Percentiles rank a stretch among this genome's conserved stretches.
phyloP scores from a whole-genome alignment of 2,113 vertebrate genomes.

The Aptenodytes patagonicus region DNA sequence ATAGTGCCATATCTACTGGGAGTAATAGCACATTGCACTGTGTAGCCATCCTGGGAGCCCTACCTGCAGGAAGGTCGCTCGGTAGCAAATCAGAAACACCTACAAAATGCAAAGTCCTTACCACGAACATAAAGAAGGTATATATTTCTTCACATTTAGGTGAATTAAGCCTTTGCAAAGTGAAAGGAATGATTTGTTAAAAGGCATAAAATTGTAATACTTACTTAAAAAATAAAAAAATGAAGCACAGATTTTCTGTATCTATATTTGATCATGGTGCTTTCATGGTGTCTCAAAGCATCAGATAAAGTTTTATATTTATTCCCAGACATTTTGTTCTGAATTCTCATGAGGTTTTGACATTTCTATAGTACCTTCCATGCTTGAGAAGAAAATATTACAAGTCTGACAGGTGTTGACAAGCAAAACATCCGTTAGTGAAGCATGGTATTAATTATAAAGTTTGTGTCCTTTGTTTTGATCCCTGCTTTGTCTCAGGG shows the following conservation, averaged over 20 bases:
- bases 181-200: not conserved
- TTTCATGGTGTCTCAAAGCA: slow-evolving; percentile 4
- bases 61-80: slow-evolving; percentile 42
- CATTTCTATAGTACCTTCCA: slow-evolving; percentile 61
- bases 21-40: not conserved
- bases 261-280: not conserved
- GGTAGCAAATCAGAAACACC: not conserved
- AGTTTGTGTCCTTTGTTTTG: slow-evolving; percentile 43
- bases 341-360: slow-evolving; percentile 39
- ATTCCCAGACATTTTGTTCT: slow-evolving; percentile 51
- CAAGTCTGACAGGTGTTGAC: slow-evolving; percentile 63
- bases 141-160: not conserved
- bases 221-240: not conserved
- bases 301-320: slow-evolving; percentile 23
- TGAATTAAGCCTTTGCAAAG: not conserved
- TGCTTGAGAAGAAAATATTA: slow-evolving; percentile 58
- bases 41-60: not conserved
- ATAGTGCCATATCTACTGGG: not conserved
- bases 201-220: not conserved
- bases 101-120: not conserved
- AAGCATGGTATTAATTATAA: slow-evolving; percentile 60
- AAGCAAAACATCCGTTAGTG: slow-evolving; percentile 66
- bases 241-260: not conserved
- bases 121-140: not conserved
- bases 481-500: slow-evolving; percentile 48